Evolutionary conservation across 2,888 invertebrate species (phyloP).

Genomic region (Drosophila mayaguana): DNA sequence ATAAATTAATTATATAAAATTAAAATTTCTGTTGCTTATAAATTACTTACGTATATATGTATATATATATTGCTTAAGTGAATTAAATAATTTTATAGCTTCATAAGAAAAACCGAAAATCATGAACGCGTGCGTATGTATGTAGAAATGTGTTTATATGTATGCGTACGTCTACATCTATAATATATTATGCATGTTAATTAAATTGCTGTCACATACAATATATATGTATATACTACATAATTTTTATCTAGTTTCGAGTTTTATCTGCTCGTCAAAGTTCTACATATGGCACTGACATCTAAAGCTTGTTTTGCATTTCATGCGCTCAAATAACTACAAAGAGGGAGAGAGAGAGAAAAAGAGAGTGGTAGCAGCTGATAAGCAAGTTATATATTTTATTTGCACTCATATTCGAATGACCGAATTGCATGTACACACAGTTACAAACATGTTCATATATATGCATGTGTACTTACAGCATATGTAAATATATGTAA

Average conservation of each 20-base stretch:
- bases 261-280: conserved; percentile 16
- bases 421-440: conserved; percentile 48
- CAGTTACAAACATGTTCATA: background rate
- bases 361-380: conserved; percentile 22
- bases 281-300: conserved; percentile 46
- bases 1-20: background rate
- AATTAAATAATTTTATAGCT: background rate
- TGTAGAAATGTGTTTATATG: background rate
- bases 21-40: too few species aligned
- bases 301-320: conserved; percentile 39
- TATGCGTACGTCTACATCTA: background rate
- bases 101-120: conserved; percentile 6
- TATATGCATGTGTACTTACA: background rate
- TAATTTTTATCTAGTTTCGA: conserved; percentile 20
- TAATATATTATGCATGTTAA: conserved; percentile 1
- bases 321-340: conserved; percentile 6
- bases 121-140: background rate
- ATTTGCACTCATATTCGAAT: conserved; percentile 44
- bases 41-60: too few species aligned
- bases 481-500: conserved; percentile 14
- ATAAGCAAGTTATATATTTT: conserved; percentile 40
- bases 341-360: background rate
- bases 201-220: conserved; percentile 14
- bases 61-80: too few species aligned
- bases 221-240: background rate